phyloP scores from a whole-genome alignment of 2,888 invertebrate genomes.

The Eupithecia subumbrata region DNA sequence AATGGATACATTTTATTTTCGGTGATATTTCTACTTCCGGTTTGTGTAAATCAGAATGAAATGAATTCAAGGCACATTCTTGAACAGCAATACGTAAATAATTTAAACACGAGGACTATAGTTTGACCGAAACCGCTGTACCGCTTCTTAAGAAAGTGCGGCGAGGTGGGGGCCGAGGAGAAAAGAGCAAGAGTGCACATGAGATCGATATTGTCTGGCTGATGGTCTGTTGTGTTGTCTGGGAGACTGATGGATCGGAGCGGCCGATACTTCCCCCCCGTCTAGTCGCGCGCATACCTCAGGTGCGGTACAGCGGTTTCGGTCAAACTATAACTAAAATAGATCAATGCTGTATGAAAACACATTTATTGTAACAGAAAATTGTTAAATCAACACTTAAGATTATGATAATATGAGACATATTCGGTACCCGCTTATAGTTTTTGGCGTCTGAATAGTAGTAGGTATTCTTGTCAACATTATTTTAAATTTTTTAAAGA shows the following conservation, averaged over 20 bases:
- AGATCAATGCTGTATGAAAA: neutral
- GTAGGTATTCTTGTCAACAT: neutral
- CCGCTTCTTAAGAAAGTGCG: too few species aligned
- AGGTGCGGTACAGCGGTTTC: too few species aligned
- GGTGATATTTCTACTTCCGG: conserved; percentile 53
- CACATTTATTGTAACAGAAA: conserved; percentile 1
- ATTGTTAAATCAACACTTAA: conserved; percentile 1
- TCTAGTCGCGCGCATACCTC: too few species aligned
- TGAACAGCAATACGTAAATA: neutral
- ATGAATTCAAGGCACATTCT: neutral
- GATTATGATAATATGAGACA: neutral
- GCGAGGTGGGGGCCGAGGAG: too few species aligned
- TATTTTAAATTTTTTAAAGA: conserved; percentile 66
- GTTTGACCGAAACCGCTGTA: too few species aligned
- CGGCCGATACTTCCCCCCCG: too few species aligned
- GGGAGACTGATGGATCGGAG: too few species aligned
- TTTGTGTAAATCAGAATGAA: conserved; percentile 17
- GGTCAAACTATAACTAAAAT: neutral
- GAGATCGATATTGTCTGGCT: too few species aligned
- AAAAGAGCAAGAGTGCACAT: too few species aligned
- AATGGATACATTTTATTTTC: conserved; percentile 55
- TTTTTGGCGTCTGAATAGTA: neutral
- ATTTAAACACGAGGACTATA: conserved; percentile 41
- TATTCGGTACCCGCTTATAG: neutral
- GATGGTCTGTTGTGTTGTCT: too few species aligned